Evolutionary conservation across 2,113 vertebrate genomes (phyloP), one percentile per base, ranked within the genome.

Genomic region (Butorides virescens): DNA sequence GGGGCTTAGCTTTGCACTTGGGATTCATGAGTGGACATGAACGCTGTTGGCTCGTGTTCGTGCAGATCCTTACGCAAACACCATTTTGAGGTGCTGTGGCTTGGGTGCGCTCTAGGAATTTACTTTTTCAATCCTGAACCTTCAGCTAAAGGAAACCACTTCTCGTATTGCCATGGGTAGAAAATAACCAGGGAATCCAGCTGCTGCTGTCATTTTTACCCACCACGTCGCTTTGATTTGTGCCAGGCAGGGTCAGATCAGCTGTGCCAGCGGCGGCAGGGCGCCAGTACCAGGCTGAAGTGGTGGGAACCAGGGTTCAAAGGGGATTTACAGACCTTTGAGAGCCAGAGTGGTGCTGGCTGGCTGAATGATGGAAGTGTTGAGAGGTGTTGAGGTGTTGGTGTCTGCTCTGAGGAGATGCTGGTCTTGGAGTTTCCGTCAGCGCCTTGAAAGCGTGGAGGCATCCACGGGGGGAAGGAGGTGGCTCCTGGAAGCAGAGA

Each of bases 361-460:
- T 32, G 63, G 30, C 47, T n/a, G 58, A 36, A 13, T 3, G 82
- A 21, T 32, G 25, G 73, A 29, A 12, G 32, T 4, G 77, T 27
- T 0, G 0, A 3, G 37, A 59, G 34, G 34, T 16, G 39, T 6
- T 4, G 5, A 59, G 34, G 34, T 15, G 39, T 6, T 4, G 4
- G 11, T 20, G 58, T 15, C 80, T 86, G 56, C 68, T 78, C 78
- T 3, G 13, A 55, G 71, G 66, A 46, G 26, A 2, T 4, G 49
- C 72, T 77, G 68, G 32, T 39, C 52, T 32, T 9, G 9, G 71
- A 25, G 26, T 23, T 10, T 23, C 29, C 34, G 7, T 12, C 6
- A 1, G 39, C 50, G 59, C 49, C 49, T 26, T 25, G 46, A 12
- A 46, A 29, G 7, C 0, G 0, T 0, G 1, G 36, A 47, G 36